Evolutionary conservation across 37 sponge, comb jelly and placozoan genomes (phyloP).

Genomic region (Ephydatia muelleri): DNA sequence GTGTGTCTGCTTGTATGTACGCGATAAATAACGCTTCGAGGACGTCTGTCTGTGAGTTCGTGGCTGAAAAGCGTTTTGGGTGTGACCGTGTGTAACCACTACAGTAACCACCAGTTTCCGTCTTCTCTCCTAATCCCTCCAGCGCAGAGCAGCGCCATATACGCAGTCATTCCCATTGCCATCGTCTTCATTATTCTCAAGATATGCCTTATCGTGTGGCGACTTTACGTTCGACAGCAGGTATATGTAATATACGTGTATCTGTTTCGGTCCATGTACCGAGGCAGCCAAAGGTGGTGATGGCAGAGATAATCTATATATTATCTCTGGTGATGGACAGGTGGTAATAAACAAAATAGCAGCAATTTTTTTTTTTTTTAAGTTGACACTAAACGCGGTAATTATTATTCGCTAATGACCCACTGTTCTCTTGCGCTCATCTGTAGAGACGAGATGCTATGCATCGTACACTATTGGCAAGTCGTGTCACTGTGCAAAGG

Average conservation of each 20-base stretch:
- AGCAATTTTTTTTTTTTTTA: too few species aligned
- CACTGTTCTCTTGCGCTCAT: not conserved
- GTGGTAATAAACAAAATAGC: too few species aligned
- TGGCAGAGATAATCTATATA: too few species aligned
- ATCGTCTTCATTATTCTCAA: conserved; percentile 60
- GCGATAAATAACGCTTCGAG: too few species aligned
- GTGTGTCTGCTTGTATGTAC: too few species aligned
- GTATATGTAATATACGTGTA: not conserved
- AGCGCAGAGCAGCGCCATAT: conserved; percentile 2
- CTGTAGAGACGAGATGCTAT: not conserved
- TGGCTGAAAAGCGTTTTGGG: too few species aligned
- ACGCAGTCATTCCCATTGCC: conserved; percentile 45
- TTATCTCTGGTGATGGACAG: too few species aligned
- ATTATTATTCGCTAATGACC: too few species aligned
- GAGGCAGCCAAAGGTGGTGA: too few species aligned
- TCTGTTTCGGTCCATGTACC: too few species aligned
- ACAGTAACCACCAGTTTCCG: not conserved
- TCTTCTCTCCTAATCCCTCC: not conserved
- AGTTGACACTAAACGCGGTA: too few species aligned
- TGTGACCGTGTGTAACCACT: not conserved
- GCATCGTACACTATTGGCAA: not conserved
- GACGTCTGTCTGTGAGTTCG: too few species aligned
- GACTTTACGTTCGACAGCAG: conserved; percentile 50
- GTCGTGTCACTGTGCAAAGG: not conserved
- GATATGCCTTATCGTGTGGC: conserved; percentile 63